These are phyloP conservation scores for Oxygymnocypris stewartii DNA, from an alignment of 2,113 vertebrate genomes.

Conservation along the genomic window DNA sequence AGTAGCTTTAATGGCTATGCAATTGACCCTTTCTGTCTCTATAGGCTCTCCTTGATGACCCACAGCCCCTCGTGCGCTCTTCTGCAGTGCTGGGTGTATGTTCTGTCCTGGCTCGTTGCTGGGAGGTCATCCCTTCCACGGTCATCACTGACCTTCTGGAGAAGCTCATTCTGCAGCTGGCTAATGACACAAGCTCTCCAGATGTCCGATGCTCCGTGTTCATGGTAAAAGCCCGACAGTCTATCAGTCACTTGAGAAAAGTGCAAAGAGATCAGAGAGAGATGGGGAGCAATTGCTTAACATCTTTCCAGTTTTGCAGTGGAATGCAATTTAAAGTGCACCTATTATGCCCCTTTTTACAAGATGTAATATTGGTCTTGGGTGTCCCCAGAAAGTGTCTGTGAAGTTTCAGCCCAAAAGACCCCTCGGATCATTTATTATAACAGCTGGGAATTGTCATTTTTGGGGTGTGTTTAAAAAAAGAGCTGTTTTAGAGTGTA, in stretches of 20 bases:
- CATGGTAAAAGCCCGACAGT: conserved; percentile 74
- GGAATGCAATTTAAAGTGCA: background rate
- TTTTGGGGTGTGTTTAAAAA: too few relatives aligned
- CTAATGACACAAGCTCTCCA: conserved; percentile 81
- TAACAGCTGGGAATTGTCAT: too few relatives aligned
- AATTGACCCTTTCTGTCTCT: background rate
- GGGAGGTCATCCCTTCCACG: conserved; percentile 89
- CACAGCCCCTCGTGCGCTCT: conserved; percentile 86
- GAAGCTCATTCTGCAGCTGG: conserved; percentile 82
- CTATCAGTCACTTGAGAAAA: background rate
- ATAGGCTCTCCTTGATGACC: conserved; percentile 87
- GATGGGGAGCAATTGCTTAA: background rate
- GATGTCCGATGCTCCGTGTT: conserved; percentile 93
- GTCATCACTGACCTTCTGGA: conserved; percentile 86
- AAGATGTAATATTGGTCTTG: too few relatives aligned
- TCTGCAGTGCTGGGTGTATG: conserved; percentile 85
- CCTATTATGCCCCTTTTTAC: too few relatives aligned
- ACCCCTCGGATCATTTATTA: too few relatives aligned
- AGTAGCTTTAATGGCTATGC: background rate
- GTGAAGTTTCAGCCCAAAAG: too few relatives aligned
- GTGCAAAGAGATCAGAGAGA: background rate
- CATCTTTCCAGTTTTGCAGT: background rate
- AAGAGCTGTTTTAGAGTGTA: too few relatives aligned
- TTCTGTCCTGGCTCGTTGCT: conserved; percentile 86
- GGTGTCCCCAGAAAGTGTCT: too few relatives aligned